Evolutionary conservation across 2,113 vertebrate species (phyloP).

Genomic region (Hylia prasina): DNA sequence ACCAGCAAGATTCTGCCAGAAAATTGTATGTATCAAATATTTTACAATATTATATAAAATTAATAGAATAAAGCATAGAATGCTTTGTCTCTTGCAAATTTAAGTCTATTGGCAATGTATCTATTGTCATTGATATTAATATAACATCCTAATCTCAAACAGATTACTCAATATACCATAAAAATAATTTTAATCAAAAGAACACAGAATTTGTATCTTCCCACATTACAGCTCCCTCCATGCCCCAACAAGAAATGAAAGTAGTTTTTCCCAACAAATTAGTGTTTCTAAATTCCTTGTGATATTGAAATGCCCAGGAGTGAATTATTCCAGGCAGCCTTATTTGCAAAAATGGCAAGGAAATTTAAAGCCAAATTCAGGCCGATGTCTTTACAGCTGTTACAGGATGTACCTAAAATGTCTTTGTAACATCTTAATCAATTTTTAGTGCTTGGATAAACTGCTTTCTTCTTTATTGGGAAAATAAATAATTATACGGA

Average conservation of each 20-base stretch:
- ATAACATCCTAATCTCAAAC: neutral
- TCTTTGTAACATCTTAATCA: neutral
- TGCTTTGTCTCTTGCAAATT: neutral
- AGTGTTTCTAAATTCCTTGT: neutral
- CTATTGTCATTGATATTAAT: neutral
- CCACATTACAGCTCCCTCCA: neutral
- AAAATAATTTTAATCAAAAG: neutral
- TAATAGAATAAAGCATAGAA: neutral
- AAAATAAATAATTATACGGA: neutral
- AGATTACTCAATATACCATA: neutral
- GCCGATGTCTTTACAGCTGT: neutral
- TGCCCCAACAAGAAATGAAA: neutral
- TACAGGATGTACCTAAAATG: neutral
- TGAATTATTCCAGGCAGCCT: neutral
- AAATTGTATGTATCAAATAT: neutral
- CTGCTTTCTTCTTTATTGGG: neutral
- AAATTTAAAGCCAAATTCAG: neutral
- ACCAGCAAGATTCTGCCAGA: neutral
- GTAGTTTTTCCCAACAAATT: neutral
- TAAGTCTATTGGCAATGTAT: neutral
- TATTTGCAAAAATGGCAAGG: neutral
- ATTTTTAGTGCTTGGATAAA: neutral
- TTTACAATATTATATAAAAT: neutral
- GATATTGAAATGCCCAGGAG: neutral
- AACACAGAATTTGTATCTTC: neutral